These are phyloP conservation scores for Antheraea mylitta DNA, from an alignment of 1,140 invertebrate genomes.

Conservation along the genomic window DNA sequence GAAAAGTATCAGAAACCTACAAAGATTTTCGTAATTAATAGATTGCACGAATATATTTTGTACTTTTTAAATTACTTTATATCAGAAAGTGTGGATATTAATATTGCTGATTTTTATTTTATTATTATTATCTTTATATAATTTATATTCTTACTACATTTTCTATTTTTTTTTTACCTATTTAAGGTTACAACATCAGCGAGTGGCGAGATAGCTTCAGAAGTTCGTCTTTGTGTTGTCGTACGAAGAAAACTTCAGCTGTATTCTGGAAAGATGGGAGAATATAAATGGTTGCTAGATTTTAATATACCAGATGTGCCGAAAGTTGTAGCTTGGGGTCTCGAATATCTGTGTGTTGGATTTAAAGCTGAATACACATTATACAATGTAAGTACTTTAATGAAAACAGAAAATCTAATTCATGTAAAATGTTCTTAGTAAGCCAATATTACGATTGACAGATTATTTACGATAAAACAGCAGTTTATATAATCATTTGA, in stretches of 20 bases:
- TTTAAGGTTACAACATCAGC: constrained; percentile 59
- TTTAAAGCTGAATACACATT: constrained; percentile 91
- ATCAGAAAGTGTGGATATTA: too few species aligned
- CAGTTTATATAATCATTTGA: too few species aligned
- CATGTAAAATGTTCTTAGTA: too few species aligned
- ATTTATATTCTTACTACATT: too few species aligned
- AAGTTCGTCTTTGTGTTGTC: constrained; percentile 92
- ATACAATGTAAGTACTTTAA: constrained; percentile 82
- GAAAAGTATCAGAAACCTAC: too few species aligned
- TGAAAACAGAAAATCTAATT: neutral
- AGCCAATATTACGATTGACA: too few species aligned
- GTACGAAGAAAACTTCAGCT: constrained; percentile 93
- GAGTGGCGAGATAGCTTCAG: constrained; percentile 83
- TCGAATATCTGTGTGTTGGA: constrained; percentile 90
- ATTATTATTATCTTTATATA: too few species aligned
- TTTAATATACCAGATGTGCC: constrained; percentile 91
- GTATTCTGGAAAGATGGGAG: constrained; percentile 93
- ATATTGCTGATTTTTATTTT: too few species aligned
- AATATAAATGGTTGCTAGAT: constrained; percentile 88
- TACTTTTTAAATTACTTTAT: too few species aligned
- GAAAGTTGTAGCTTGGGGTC: constrained; percentile 91
- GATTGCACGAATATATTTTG: too few species aligned
- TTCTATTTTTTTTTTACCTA: neutral
- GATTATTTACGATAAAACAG: too few species aligned
- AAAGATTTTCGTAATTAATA: too few species aligned